phyloP scores from a whole-genome alignment of 1,140 invertebrate species.

The Listronotus bonariensis region DNA sequence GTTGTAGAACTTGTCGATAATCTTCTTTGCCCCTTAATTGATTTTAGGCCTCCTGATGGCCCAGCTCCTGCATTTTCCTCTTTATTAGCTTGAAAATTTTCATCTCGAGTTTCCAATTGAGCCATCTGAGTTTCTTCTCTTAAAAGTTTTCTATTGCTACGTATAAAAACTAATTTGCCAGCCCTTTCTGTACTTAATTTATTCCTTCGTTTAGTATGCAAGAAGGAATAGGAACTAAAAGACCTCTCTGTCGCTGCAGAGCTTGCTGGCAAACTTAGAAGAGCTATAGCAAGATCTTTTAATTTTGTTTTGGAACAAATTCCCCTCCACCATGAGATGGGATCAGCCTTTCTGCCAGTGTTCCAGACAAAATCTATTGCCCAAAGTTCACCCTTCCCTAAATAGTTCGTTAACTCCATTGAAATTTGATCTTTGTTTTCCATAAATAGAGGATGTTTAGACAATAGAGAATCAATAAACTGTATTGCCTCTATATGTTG shows the following conservation, averaged over 20 bases:
- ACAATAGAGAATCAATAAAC: not conserved
- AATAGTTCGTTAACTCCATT: not conserved
- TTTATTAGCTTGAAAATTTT: too few relatives aligned
- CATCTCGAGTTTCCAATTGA: too few relatives aligned
- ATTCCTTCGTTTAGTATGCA: not conserved
- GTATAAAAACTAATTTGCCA: not conserved
- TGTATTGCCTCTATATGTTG: not conserved
- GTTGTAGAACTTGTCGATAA: too few relatives aligned
- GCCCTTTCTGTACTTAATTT: not conserved
- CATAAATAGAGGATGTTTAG: not conserved
- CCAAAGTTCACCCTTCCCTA: not conserved
- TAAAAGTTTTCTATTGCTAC: not conserved
- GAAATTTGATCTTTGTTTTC: not conserved
- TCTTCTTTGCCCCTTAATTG: too few relatives aligned
- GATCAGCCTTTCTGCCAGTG: not conserved
- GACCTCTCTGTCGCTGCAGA: not conserved
- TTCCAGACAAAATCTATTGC: not conserved
- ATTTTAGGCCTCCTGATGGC: too few relatives aligned
- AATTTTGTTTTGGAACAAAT: not conserved
- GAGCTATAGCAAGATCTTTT: not conserved
- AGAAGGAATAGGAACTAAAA: not conserved
- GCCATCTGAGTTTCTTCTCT: too few relatives aligned
- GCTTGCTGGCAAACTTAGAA: not conserved
- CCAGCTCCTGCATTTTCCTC: too few relatives aligned
- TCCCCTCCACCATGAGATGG: conserved; percentile 2